These are phyloP conservation scores for Sebastolobus alascanus DNA, from an alignment of 2,797 vertebrate genomes.

Conservation along the genomic window DNA sequence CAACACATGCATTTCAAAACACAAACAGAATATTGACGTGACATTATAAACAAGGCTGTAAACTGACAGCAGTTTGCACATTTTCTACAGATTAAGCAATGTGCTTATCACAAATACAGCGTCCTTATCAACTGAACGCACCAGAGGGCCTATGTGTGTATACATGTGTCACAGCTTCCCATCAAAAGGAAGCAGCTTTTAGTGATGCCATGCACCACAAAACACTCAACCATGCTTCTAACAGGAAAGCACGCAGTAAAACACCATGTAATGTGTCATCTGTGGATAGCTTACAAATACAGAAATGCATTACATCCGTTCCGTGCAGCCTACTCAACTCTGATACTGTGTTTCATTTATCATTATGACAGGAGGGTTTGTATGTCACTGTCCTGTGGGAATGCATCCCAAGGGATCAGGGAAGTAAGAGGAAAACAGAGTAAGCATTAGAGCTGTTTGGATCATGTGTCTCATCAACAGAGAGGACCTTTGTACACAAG, in stretches of 20 bases:
- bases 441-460: not conserved
- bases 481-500: not conserved
- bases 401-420: not conserved
- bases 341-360: constrained; percentile 7
- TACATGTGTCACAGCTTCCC: not conserved
- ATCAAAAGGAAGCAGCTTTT: constrained; percentile 56
- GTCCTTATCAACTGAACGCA: constrained; percentile 28
- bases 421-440: not conserved
- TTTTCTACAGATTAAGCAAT: constrained; percentile 6
- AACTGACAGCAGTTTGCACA: not conserved
- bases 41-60: constrained; percentile 3
- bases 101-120: constrained; percentile 20
- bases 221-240: not conserved
- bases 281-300: constrained; percentile 12
- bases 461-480: not conserved
- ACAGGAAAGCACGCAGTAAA: constrained; percentile 6
- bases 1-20: not conserved
- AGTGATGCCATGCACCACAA: not conserved
- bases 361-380: not conserved
- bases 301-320: constrained; percentile 35
- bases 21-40: not conserved
- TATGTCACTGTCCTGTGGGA: not conserved
- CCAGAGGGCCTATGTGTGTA: not conserved
- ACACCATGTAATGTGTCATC: constrained; percentile 13
- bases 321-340: constrained; percentile 20